Conservation (phyloP, 2,797 vertebrate genomes). For the Enteromius unitaeniatus region DNA sequence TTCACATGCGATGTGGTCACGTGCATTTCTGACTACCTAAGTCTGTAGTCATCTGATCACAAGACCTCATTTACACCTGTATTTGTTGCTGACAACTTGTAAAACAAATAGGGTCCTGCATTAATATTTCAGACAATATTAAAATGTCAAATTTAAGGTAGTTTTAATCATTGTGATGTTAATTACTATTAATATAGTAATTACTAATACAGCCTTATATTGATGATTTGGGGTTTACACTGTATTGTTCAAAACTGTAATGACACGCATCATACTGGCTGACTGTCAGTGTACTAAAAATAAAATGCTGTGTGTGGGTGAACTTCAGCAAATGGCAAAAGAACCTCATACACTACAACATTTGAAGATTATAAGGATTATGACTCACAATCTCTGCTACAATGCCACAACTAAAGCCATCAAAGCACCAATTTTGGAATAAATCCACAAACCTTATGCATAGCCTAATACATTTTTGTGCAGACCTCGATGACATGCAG, state of each 20-base stretch:
- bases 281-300: neutral
- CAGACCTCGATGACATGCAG: neutral
- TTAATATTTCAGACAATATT: neutral
- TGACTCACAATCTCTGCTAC: neutral
- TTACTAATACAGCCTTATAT: neutral
- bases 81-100: neutral
- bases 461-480: neutral
- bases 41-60: neutral
- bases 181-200: neutral
- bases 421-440: constrained; percentile 5
- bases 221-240: neutral
- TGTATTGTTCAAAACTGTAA: neutral
- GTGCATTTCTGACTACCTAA: neutral
- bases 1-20: neutral
- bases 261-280: neutral
- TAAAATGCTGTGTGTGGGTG: constrained; percentile 21
- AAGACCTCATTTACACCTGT: neutral
- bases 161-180: neutral
- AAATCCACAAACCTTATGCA: neutral
- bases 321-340: neutral
- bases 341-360: neutral
- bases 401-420: neutral
- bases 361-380: constrained; percentile 20
- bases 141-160: neutral
- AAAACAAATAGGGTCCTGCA: neutral